These are phyloP conservation scores for Pygocentrus nattereri DNA, from an alignment of 2,797 vertebrate genomes.

Conservation along the genomic window DNA sequence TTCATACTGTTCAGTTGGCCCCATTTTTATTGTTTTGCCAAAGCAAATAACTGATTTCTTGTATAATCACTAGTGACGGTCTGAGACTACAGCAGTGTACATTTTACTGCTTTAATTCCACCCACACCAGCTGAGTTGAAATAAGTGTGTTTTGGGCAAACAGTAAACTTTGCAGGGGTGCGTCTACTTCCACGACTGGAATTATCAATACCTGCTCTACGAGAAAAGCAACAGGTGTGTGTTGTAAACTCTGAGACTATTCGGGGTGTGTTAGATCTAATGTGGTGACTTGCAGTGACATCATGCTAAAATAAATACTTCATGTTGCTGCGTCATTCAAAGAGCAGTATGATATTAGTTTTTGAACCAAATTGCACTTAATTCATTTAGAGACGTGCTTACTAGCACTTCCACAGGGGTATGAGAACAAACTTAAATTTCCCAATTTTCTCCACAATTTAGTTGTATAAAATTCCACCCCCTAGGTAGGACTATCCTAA, in stretches of 20 bases:
- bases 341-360: conserved; percentile 41
- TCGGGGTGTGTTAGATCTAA: conserved; percentile 30
- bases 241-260: conserved; percentile 16
- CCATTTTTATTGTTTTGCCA: neutral
- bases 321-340: conserved; percentile 47
- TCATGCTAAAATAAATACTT: conserved; percentile 41
- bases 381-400: conserved; percentile 16
- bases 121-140: neutral
- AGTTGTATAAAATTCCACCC: too few relatives aligned
- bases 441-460: too few relatives aligned
- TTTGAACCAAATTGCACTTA: conserved; percentile 26
- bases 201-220: neutral
- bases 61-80: neutral
- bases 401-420: neutral
- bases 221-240: conserved; percentile 4
- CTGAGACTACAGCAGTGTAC: neutral
- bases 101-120: neutral
- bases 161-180: neutral
- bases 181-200: neutral
- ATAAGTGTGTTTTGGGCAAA: neutral
- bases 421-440: neutral
- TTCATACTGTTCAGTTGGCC: neutral
- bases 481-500: too few relatives aligned
- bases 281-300: conserved; percentile 47
- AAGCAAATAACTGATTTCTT: too few relatives aligned